Evolutionary conservation across 2,888 invertebrate genomes (phyloP).

Genomic region (Aleiodes alternator): DNA sequence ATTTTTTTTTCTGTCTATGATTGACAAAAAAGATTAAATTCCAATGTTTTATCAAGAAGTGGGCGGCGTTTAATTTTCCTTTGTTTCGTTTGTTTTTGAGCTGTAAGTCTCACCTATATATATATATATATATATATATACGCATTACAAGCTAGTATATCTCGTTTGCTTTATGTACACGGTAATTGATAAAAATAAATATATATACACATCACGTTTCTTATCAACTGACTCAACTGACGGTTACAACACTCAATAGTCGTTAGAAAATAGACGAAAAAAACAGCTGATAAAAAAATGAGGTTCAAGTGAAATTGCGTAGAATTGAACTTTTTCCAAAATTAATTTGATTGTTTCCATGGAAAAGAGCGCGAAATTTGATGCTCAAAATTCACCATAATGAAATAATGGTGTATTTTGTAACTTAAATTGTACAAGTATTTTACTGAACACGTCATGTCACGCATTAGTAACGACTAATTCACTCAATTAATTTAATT

Average conservation of each 20-base stretch:
- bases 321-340: too few species aligned
- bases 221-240: too few species aligned
- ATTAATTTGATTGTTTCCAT: too few species aligned
- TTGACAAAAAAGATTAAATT: constrained; percentile 47
- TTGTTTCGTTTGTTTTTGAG: constrained; percentile 47
- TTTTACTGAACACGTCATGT: neutral
- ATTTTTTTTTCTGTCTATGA: constrained; percentile 4
- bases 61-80: constrained; percentile 17
- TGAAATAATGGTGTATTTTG: too few species aligned
- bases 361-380: too few species aligned
- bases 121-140: neutral
- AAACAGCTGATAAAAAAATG: too few species aligned
- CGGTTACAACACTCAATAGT: too few species aligned
- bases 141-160: constrained; percentile 34
- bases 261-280: too few species aligned
- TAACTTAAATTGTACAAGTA: neutral
- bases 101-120: constrained; percentile 45
- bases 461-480: constrained; percentile 29
- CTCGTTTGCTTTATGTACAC: constrained; percentile 21
- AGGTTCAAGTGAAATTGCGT: too few species aligned
- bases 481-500: constrained; percentile 48
- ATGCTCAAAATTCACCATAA: too few species aligned
- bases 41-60: constrained; percentile 37
- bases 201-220: neutral
- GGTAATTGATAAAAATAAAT: constrained; percentile 31